Percentiles rank a stretch among this genome's conserved stretches.
Evolutionary conservation across 2,797 vertebrate species (phyloP).

Genomic region (Melanotaenia parkinsoni): DNA sequence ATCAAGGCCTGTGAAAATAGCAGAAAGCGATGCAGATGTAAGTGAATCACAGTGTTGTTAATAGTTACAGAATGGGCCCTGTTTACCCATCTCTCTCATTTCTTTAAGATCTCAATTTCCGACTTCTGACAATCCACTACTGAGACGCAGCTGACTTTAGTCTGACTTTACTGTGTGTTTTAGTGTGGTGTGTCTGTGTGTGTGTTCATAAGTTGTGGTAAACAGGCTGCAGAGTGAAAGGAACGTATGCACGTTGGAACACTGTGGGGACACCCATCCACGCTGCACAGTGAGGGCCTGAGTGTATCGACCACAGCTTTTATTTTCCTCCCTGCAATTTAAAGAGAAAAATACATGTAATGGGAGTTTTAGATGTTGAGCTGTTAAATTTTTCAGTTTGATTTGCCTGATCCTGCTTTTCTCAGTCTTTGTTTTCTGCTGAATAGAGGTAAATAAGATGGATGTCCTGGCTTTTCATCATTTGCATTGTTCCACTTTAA

Average conservation of each 20-base stretch:
- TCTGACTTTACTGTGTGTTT: conserved; percentile 63
- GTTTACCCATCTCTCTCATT: conserved; percentile 50
- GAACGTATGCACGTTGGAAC: conserved; percentile 69
- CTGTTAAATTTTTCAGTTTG: conserved; percentile 88
- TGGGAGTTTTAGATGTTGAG: conserved; percentile 84
- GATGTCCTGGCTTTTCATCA: conserved; percentile 86
- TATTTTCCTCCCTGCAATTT: conserved; percentile 83
- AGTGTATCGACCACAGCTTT: conserved; percentile 79
- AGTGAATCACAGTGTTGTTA: conserved; percentile 78
- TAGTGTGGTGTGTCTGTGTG: conserved; percentile 46
- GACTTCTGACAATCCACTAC: conserved; percentile 64
- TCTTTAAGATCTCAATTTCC: conserved; percentile 55
- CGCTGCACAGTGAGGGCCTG: conserved; percentile 71
- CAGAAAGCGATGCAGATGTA: conserved; percentile 96
- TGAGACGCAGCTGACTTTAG: conserved; percentile 61
- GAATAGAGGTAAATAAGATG: conserved; percentile 85
- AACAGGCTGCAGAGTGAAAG: conserved; percentile 71
- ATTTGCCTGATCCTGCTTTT: conserved; percentile 78
- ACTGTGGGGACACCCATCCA: conserved; percentile 77
- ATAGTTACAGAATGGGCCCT: conserved; percentile 49
- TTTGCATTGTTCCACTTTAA: conserved; percentile 88
- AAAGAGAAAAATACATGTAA: conserved; percentile 88
- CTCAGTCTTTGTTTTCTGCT: conserved; percentile 77
- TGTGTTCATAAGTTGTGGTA: conserved; percentile 75
- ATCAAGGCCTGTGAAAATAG: conserved; percentile 92